These are phyloP conservation scores for Atethmia centrago DNA, from an alignment of 2,888 invertebrate genomes.

Conservation along the genomic window DNA sequence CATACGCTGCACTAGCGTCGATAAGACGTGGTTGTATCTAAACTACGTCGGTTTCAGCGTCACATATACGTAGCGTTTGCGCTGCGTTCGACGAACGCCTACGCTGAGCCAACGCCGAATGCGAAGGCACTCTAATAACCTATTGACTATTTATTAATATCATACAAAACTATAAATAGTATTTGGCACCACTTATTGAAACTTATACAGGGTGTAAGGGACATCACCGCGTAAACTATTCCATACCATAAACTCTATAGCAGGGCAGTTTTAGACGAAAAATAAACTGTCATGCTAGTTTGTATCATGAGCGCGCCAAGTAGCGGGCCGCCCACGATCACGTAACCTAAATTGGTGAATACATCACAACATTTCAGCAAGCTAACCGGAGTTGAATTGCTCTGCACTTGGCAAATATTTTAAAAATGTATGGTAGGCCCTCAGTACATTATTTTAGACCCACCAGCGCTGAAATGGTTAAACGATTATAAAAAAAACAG, in stretches of 20 bases:
- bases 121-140: neutral
- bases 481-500: neutral
- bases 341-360: no score
- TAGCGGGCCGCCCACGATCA: no score
- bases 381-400: no score
- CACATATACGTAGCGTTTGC: neutral
- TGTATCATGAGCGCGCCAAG: no score
- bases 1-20: neutral
- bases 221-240: neutral
- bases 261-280: no score
- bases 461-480: neutral
- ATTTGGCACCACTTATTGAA: neutral
- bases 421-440: no score
- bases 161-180: constrained; percentile 6
- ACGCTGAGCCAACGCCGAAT: neutral
- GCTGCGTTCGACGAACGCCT: neutral
- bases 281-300: no score
- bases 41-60: constrained; percentile 5
- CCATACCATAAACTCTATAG: no score
- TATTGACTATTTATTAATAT: neutral
- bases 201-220: neutral
- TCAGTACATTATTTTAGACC: neutral
- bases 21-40: neutral
- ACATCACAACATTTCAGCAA: no score
- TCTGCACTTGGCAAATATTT: no score